Evolutionary conservation across 2,888 invertebrate genomes (phyloP).

Genomic region (Nomada lathburiana): DNA sequence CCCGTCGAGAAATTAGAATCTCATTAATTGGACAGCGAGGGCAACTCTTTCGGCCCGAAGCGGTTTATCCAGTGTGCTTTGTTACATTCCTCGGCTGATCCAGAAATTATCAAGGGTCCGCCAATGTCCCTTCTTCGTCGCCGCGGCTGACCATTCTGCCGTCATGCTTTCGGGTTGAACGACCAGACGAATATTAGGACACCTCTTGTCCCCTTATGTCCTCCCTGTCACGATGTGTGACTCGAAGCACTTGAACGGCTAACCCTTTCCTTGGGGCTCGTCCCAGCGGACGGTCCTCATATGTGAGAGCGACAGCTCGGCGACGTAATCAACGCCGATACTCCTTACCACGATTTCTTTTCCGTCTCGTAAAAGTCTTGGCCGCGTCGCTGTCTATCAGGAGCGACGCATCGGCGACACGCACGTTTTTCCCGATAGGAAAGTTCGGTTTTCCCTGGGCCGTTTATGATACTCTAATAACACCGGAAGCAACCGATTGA

Average conservation of each 20-base stretch:
- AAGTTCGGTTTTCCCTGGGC: constrained; percentile 83
- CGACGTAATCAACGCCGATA: not conserved
- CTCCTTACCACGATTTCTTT: constrained; percentile 53
- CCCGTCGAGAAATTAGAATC: no score
- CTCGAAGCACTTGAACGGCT: constrained; percentile 84
- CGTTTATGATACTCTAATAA: constrained; percentile 83
- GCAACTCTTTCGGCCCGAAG: no score
- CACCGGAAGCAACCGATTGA: constrained; percentile 84
- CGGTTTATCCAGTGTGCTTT: no score
- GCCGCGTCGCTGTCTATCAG: constrained; percentile 68
- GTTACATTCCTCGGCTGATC: not conserved
- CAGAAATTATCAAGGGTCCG: not conserved
- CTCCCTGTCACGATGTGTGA: constrained; percentile 82
- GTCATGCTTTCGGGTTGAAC: constrained; percentile 66
- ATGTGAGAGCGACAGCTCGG: constrained; percentile 61
- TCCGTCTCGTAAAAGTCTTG: constrained; percentile 65
- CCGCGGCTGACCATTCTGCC: constrained; percentile 16
- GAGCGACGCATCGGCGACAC: constrained; percentile 72
- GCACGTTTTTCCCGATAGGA: constrained; percentile 79
- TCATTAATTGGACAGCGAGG: no score
- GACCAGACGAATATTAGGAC: constrained; percentile 78
- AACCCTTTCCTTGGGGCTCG: constrained; percentile 79
- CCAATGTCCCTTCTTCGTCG: constrained; percentile 7
- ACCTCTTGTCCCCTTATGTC: constrained; percentile 77
- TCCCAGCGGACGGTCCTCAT: constrained; percentile 53